Evolutionary conservation across 1,140 invertebrate genomes (phyloP).

Genomic region (Cepaea nemoralis): DNA sequence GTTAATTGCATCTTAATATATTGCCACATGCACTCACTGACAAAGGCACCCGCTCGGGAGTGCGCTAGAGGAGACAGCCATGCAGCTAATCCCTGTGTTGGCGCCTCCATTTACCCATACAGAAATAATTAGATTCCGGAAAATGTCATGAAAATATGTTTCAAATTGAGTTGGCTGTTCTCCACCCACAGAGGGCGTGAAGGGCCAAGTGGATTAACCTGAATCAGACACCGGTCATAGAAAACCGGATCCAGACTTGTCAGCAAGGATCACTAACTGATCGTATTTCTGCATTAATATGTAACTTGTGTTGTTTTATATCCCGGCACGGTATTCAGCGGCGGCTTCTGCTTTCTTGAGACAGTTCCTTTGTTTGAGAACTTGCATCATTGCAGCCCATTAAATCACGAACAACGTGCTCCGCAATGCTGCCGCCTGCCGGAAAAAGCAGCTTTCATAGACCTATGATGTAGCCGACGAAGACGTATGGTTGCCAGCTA

Average conservation of each 20-base stretch:
- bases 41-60: background rate
- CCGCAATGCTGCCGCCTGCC: background rate
- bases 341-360: background rate
- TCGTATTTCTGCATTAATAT: conserved; percentile 6
- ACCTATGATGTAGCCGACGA: background rate
- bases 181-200: background rate
- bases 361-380: background rate
- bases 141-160: conserved; percentile 5
- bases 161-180: conserved; percentile 8
- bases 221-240: conserved; percentile 8
- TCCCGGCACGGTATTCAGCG: background rate
- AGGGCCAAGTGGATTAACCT: background rate
- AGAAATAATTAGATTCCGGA: conserved; percentile 1
- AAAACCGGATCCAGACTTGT: background rate
- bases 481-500: background rate
- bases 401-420: background rate
- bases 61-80: background rate
- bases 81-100: background rate
- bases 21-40: background rate
- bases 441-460: background rate
- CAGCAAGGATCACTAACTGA: background rate
- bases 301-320: background rate
- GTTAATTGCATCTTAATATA: background rate
- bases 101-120: background rate
- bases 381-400: background rate